A percentile compares a stretch with the other conserved stretches of the same genome.
Evolutionary conservation across 2,888 invertebrate species (phyloP).

Genomic region (Netelia melanura): DNA sequence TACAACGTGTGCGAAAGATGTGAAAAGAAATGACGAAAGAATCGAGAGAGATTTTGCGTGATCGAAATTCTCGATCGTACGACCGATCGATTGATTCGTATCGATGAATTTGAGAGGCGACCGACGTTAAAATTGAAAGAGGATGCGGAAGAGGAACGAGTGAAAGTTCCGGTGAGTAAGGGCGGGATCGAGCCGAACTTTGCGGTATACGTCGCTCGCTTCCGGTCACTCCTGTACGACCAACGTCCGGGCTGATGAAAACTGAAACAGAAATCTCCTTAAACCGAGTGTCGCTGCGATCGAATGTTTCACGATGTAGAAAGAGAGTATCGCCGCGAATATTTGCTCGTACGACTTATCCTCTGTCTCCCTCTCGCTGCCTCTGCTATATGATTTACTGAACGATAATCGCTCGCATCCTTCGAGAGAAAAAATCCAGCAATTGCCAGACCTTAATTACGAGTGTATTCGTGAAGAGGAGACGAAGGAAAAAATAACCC

Average conservation of each 20-base stretch:
- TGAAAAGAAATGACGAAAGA: slow-evolving; percentile 1
- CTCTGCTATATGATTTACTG: slow-evolving; percentile 29
- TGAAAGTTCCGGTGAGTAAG: slow-evolving; percentile 78
- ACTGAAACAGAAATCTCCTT: slow-evolving; percentile 33
- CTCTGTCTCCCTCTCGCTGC: background rate
- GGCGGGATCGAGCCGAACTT: slow-evolving; percentile 73
- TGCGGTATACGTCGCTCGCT: slow-evolving; percentile 79
- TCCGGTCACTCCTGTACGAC: slow-evolving; percentile 75
- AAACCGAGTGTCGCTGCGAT: slow-evolving; percentile 8
- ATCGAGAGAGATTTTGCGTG: slow-evolving; percentile 18
- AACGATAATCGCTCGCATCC: slow-evolving; percentile 60
- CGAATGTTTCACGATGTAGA: slow-evolving; percentile 41
- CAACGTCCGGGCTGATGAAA: slow-evolving; percentile 32
- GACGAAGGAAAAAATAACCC: slow-evolving; percentile 30
- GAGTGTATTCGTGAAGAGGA: slow-evolving; percentile 19
- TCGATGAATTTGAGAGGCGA: background rate
- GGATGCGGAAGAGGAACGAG: slow-evolving; percentile 40
- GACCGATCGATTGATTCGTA: background rate
- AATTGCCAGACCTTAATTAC: slow-evolving; percentile 61
- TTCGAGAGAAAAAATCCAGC: slow-evolving; percentile 51
- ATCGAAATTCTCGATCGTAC: background rate
- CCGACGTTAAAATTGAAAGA: slow-evolving; percentile 29
- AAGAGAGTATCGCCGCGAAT: slow-evolving; percentile 44
- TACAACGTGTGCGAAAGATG: background rate
- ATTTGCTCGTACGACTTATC: slow-evolving; percentile 46